Evolutionary conservation across 2,888 invertebrate species (phyloP).

Genomic region (Scrobipalpa atriplicella): DNA sequence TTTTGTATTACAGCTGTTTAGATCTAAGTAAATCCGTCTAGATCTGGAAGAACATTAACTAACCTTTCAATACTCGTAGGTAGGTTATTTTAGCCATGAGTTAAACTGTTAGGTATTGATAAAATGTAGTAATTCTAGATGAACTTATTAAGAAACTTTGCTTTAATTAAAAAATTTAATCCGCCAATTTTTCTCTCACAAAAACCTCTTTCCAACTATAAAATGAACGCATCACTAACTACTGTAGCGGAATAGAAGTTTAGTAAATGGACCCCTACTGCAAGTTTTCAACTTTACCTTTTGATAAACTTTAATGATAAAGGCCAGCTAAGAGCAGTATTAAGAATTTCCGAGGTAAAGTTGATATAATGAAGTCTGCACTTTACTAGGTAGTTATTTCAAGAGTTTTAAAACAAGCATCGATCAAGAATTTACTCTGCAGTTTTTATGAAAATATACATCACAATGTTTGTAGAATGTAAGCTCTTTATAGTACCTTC

Average conservation of each 20-base stretch:
- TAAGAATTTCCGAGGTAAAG: constrained; percentile 13
- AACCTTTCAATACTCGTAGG: too few species aligned
- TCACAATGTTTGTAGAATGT: too few species aligned
- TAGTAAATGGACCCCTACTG: constrained; percentile 4
- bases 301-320: constrained; percentile 22
- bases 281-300: constrained; percentile 16
- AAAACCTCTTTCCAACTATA: constrained; percentile 5
- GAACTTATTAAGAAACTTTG: too few species aligned
- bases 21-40: too few species aligned
- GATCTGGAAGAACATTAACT: too few species aligned
- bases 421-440: neutral
- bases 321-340: constrained; percentile 8
- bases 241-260: constrained; percentile 9
- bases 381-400: neutral
- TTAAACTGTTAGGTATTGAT: too few species aligned
- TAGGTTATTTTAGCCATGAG: too few species aligned
- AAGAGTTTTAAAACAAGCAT: constrained; percentile 8
- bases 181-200: neutral
- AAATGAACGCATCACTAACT: neutral
- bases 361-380: constrained; percentile 12
- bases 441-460: too few species aligned
- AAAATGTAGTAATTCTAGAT: too few species aligned
- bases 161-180: neutral
- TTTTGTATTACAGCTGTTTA: too few species aligned
- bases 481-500: too few species aligned